phyloP scores from a whole-genome alignment of 2,888 invertebrate species.

The Drosophila aldrichi region DNA sequence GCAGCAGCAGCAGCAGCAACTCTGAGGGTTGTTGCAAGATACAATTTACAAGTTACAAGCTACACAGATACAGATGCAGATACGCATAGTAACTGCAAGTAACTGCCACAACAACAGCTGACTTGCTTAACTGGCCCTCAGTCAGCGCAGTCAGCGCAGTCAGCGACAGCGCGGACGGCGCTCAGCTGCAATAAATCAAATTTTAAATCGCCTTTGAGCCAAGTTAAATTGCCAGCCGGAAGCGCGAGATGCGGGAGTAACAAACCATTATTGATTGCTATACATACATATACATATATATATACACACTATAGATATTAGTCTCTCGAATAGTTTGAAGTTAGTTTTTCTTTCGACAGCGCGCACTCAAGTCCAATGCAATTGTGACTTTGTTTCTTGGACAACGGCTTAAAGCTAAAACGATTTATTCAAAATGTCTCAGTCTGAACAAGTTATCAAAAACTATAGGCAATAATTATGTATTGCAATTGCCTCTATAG shows the following conservation, averaged over 20 bases:
- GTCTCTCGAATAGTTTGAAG: conserved; percentile 55
- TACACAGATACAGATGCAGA: conserved; percentile 23
- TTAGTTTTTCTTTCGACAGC: conserved; percentile 13
- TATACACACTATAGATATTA: conserved; percentile 1
- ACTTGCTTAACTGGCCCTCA: conserved; percentile 43
- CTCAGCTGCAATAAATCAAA: conserved; percentile 72
- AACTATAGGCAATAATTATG: too few species aligned
- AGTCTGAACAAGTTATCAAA: background rate
- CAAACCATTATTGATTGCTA: conserved; percentile 41
- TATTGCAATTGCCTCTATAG: too few species aligned
- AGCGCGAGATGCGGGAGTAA: conserved; percentile 48
- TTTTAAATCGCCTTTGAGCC: conserved; percentile 74
- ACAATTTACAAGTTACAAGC: conserved; percentile 24
- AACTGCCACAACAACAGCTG: conserved; percentile 47
- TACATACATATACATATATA: background rate
- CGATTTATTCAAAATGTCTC: background rate
- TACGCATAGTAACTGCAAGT: conserved; percentile 11
- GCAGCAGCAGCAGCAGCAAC: background rate
- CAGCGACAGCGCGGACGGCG: conserved; percentile 9
- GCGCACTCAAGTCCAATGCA: conserved; percentile 10
- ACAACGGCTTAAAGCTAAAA: too few species aligned
- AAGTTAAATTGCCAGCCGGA: conserved; percentile 76
- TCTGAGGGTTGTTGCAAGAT: conserved; percentile 31
- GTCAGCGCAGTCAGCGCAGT: background rate
- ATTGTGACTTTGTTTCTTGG: conserved; percentile 5